phyloP scores from a whole-genome alignment of 2,888 invertebrate genomes.

The Eubasilissa splendida region DNA sequence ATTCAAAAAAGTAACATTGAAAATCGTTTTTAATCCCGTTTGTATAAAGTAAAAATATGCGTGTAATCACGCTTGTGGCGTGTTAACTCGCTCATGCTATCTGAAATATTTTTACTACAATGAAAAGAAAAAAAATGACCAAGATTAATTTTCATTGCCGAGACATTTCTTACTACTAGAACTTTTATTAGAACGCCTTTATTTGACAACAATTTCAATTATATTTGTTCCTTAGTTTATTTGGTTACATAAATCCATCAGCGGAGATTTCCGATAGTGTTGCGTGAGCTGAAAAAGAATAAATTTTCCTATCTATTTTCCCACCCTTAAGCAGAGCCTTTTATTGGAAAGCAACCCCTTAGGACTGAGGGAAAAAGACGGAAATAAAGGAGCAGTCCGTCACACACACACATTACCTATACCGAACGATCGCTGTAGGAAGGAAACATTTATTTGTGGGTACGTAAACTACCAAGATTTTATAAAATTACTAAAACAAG shows the following conservation, averaged over 20 bases:
- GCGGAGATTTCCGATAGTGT: slow-evolving; percentile 37
- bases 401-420: slow-evolving; percentile 21
- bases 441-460: not conserved
- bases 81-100: no score
- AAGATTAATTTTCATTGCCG: not conserved
- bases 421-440: not conserved
- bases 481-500: no score
- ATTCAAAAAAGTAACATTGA: no score
- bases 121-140: no score
- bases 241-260: slow-evolving; percentile 37
- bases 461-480: no score
- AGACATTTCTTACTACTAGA: not conserved
- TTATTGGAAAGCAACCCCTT: slow-evolving; percentile 39
- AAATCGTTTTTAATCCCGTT: no score
- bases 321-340: slow-evolving; percentile 31
- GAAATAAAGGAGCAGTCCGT: slow-evolving; percentile 14
- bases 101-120: no score
- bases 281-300: slow-evolving; percentile 29
- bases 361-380: slow-evolving; percentile 17
- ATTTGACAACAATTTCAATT: slow-evolving; percentile 8
- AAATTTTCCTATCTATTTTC: slow-evolving; percentile 39
- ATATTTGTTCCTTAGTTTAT: slow-evolving; percentile 9
- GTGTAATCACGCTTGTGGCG: no score
- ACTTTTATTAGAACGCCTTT: not conserved
- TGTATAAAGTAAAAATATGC: no score